Base-by-base conservation (phyloP, 2,888 invertebrate genomes). In the Spilosoma lubricipeda region DNA sequence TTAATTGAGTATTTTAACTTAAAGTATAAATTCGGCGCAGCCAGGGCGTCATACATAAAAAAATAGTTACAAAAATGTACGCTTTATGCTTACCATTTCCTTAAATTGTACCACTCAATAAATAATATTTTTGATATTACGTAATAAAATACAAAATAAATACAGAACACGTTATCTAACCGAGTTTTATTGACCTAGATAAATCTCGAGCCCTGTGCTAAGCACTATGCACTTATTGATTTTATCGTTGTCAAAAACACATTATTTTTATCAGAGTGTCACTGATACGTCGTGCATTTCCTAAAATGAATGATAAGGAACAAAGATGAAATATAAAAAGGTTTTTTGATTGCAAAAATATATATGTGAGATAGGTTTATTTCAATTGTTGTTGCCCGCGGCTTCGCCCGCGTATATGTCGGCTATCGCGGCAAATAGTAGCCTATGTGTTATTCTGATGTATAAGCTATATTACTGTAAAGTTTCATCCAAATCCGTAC, bases 251-350 rank as follows among this genome's bases (percentile, higher is more conserved):
- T 73, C 73, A 65, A 66, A 64, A 52, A 39, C n/a, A 52, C 64
- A 48, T 48, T 65, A 45, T 2, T 9, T 20, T 65, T 65, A 65
- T 70, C 66, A 33, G 13, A 4, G 3, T 64, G 23, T 33, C 70
- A 33, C 33, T 52, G 66, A 65, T 39, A 70, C 18, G 20, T 27
- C 27, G 36, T 73, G 73, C 73, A 73, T 73, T 73, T 73, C 66
- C 73, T 73, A 70, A 69, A 70, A 4, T 30, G 7, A 63, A 30
- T 5, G 30, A 42, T 65, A 65, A 64, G 36, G 36, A 36, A 36
- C 9, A 33, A 13, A 20, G 0, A 2, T 3, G 18, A 65, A 23
- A 11, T 63, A 15, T 30, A 5, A 15, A 13, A 63, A 7, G 18
- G 48, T 48, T 52, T 52, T 52, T 52, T 23, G n/a, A 52, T 7